Conservation (phyloP, 2,113 vertebrate species). For the Synodontis membranacea region DNA sequence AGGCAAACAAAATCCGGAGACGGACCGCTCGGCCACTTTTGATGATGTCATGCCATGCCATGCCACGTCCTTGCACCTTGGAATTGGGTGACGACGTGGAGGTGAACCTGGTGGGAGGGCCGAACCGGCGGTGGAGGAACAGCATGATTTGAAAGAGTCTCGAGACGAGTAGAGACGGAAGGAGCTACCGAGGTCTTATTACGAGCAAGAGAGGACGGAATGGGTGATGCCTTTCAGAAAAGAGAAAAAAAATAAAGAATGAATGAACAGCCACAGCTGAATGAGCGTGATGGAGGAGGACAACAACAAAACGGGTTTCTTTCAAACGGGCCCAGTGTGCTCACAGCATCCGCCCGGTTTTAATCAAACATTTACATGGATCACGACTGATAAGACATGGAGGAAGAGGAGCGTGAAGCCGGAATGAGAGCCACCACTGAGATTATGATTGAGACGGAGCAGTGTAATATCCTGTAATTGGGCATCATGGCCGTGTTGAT, state of each 20-base stretch:
- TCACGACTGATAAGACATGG: slow-evolving; percentile 26
- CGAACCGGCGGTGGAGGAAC: background rate
- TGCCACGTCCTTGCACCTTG: background rate
- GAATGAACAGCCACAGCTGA: background rate
- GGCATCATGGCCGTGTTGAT: slow-evolving; percentile 36
- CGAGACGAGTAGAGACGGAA: background rate
- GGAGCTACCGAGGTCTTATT: background rate
- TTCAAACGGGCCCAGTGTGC: background rate
- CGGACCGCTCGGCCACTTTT: slow-evolving; percentile 30
- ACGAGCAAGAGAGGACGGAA: background rate
- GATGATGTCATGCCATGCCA: slow-evolving; percentile 48
- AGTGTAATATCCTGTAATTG: slow-evolving; percentile 61
- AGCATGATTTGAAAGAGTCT: background rate
- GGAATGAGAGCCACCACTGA: background rate
- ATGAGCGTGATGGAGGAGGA: background rate
- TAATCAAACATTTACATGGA: slow-evolving; percentile 24
- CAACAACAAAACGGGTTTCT: background rate
- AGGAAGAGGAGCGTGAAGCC: background rate
- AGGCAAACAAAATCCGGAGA: slow-evolving; percentile 45
- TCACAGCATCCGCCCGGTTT: slow-evolving; percentile 8
- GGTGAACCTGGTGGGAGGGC: background rate
- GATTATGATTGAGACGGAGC: slow-evolving; percentile 34
- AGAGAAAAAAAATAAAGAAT: background rate
- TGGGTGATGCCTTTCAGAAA: background rate
- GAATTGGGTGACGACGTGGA: slow-evolving; percentile 9